A percentile compares a stretch with the other conserved stretches of the same genome.
Conservation (phyloP, 2,888 invertebrate genomes). For the Sarcophaga rosellei region DNA sequence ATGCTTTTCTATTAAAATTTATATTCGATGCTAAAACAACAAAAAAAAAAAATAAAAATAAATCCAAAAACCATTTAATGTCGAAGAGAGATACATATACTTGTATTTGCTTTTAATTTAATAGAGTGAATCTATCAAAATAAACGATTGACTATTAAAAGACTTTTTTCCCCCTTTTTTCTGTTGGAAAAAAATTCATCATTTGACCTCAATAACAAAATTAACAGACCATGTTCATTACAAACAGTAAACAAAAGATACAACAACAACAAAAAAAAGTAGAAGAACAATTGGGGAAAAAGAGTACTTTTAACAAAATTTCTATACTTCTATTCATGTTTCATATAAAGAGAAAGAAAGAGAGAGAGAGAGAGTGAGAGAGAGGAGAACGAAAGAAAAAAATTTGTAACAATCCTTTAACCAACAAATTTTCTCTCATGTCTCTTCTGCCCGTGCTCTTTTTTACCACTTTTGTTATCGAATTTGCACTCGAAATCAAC, state of each 20-base stretch:
- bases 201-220: slow-evolving; percentile 63
- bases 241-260: slow-evolving; percentile 9
- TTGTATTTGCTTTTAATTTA: slow-evolving; percentile 44
- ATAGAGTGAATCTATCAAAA: slow-evolving; percentile 51
- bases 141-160: slow-evolving; percentile 43
- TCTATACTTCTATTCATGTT: slow-evolving; percentile 23
- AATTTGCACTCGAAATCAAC: background rate
- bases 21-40: background rate
- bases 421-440: background rate
- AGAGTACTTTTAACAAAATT: slow-evolving; percentile 19
- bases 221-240: slow-evolving; percentile 58
- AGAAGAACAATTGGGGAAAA: slow-evolving; percentile 4
- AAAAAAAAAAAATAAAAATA: background rate
- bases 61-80: slow-evolving; percentile 8
- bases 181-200: slow-evolving; percentile 30
- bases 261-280: too few species aligned
- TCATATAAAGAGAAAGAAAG: background rate
- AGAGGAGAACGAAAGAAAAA: background rate
- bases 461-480: background rate
- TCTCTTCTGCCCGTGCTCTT: background rate
- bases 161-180: slow-evolving; percentile 6
- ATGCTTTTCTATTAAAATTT: background rate
- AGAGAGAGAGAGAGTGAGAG: background rate
- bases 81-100: background rate
- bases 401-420: slow-evolving; percentile 30